phyloP scores from a whole-genome alignment of 2,113 vertebrate genomes.

The Micromys minutus region DNA sequence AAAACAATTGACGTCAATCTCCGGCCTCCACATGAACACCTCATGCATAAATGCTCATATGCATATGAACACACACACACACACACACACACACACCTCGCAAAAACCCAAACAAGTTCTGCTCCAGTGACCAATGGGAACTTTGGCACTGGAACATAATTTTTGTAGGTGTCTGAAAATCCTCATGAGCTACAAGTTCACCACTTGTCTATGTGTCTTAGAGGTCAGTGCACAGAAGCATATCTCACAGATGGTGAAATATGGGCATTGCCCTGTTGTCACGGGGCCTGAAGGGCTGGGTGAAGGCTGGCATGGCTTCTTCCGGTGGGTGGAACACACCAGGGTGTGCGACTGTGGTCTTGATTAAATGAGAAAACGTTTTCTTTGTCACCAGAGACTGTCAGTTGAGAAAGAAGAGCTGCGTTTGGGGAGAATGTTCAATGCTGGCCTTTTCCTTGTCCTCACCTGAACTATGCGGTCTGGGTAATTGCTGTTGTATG shows the following conservation, averaged over 20 bases:
- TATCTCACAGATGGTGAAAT: neutral
- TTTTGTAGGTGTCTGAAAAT: constrained; percentile 23
- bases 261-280: neutral
- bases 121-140: constrained; percentile 19
- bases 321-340: neutral
- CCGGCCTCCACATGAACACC: neutral
- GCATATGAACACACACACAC: neutral
- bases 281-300: neutral
- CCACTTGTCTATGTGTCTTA: neutral
- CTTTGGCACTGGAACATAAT: neutral
- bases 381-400: neutral
- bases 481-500: neutral
- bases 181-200: neutral
- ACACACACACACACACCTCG: neutral
- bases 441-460: neutral
- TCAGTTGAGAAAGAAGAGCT: constrained; percentile 7
- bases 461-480: neutral
- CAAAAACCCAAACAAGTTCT: neutral
- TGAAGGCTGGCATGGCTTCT: neutral
- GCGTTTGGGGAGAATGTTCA: neutral
- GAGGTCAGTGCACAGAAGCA: neutral
- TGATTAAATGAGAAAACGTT: neutral
- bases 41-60: neutral
- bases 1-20: neutral
- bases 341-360: neutral